phyloP scores from a whole-genome alignment of 2,113 vertebrate species.

The Saccopteryx bilineata region DNA sequence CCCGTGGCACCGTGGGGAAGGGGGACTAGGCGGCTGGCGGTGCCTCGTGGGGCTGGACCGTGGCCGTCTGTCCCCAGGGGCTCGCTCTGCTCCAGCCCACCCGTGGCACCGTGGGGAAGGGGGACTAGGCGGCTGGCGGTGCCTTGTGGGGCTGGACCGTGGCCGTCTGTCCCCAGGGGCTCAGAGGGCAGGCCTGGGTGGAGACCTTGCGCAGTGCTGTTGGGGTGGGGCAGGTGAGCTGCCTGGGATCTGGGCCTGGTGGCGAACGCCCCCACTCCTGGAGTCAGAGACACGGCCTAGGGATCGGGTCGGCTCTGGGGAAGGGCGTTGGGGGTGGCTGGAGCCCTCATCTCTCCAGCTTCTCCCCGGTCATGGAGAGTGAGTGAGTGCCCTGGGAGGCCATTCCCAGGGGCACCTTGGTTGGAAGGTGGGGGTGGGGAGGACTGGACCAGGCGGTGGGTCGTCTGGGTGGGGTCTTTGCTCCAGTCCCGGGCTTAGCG shows the following conservation, averaged over 20 bases:
- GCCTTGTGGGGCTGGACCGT: rapidly evolving
- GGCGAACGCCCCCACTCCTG: neutral
- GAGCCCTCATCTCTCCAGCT: neutral
- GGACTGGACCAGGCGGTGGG: rapidly evolving
- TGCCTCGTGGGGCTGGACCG: rapidly evolving
- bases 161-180: neutral
- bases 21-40: neutral
- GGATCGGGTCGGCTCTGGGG: neutral
- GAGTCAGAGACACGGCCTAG: neutral
- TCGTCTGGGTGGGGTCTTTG: neutral
- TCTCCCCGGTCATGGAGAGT: rapidly evolving
- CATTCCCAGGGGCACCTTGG: neutral
- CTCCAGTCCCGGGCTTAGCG: neutral
- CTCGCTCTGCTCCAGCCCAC: too few species aligned
- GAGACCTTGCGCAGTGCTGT: rapidly evolving
- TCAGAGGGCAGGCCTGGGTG: rapidly evolving
- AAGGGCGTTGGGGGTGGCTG: neutral
- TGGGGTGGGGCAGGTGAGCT: rapidly evolving
- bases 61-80: neutral
- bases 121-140: neutral
- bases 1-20: rapidly evolving
- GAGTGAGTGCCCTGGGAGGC: neutral
- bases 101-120: neutral
- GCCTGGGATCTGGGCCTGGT: neutral
- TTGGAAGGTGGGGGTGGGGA: rapidly evolving